These are phyloP conservation scores for Marcusenius ussheri DNA, from an alignment of 2,113 vertebrate species.

Conservation along the genomic window DNA sequence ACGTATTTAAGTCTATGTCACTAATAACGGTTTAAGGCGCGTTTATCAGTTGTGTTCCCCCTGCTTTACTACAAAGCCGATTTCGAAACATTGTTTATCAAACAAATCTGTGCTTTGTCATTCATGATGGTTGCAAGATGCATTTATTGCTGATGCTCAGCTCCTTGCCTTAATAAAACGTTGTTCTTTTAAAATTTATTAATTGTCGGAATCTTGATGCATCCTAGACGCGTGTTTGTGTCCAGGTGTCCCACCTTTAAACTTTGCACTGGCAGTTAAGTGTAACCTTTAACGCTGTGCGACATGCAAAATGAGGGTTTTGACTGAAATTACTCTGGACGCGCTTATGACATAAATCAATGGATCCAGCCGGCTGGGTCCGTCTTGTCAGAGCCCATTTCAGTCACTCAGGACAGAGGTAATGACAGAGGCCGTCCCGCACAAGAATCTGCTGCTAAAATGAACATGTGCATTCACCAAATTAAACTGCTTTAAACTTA, in stretches of 20 bases:
- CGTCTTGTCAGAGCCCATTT: neutral
- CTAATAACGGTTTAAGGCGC: neutral
- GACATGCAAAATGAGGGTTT: neutral
- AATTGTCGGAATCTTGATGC: neutral
- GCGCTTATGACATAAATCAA: neutral
- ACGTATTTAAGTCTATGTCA: neutral
- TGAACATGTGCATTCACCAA: neutral
- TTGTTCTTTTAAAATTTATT: neutral
- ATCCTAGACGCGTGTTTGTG: neutral
- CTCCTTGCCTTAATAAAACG: neutral
- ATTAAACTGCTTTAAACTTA: neutral
- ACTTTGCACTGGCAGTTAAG: neutral
- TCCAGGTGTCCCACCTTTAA: neutral
- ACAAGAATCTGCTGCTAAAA: slow-evolving; percentile 1
- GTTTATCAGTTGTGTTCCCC: neutral
- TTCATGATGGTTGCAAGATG: neutral
- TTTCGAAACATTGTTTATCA: neutral
- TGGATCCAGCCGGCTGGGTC: neutral
- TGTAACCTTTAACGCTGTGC: neutral
- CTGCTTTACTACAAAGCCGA: neutral
- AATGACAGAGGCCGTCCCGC: neutral
- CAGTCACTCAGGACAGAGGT: neutral
- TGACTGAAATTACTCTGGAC: slow-evolving; percentile 1
- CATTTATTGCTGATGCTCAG: neutral
- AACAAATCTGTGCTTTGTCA: neutral